These are phyloP conservation scores for Alcedo atthis DNA, from an alignment of 2,797 vertebrate genomes.

Conservation along the genomic window DNA sequence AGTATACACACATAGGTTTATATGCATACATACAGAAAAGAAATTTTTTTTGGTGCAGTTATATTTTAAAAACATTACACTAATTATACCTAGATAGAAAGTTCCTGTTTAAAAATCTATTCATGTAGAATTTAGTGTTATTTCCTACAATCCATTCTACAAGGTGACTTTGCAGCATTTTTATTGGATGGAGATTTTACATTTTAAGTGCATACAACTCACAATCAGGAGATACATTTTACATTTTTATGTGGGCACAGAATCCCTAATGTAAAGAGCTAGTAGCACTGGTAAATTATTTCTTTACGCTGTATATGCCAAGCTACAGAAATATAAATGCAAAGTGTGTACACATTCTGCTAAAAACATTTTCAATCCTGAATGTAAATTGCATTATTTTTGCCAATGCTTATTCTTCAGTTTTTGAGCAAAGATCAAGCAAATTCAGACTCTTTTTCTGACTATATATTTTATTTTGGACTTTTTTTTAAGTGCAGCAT, in stretches of 20 bases:
- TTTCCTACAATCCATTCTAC: neutral
- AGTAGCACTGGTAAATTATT: constrained; percentile 43
- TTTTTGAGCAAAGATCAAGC: constrained; percentile 28
- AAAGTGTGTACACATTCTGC: constrained; percentile 60
- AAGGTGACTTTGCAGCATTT: constrained; percentile 56
- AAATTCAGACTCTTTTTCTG: constrained; percentile 16
- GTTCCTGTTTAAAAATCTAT: constrained; percentile 14
- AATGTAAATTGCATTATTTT: constrained; percentile 61
- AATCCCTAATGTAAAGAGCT: constrained; percentile 50
- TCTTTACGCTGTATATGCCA: constrained; percentile 17
- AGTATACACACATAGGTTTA: neutral
- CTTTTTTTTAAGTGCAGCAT: constrained; percentile 15
- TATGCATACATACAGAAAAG: neutral
- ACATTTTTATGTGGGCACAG: constrained; percentile 45
- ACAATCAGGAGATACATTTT: constrained; percentile 45
- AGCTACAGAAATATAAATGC: constrained; percentile 51
- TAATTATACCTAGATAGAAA: neutral
- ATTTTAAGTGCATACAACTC: constrained; percentile 43
- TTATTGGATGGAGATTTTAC: constrained; percentile 45
- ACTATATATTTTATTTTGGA: constrained; percentile 11
- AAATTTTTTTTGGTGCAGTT: neutral
- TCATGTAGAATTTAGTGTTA: neutral
- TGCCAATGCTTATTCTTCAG: constrained; percentile 4
- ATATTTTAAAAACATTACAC: neutral
- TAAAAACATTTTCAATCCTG: constrained; percentile 65